A percentile compares a stretch with the other conserved stretches of the same genome.
phyloP scores from a whole-genome alignment of 2,888 invertebrate genomes.

The Aspidiotus destructor region DNA sequence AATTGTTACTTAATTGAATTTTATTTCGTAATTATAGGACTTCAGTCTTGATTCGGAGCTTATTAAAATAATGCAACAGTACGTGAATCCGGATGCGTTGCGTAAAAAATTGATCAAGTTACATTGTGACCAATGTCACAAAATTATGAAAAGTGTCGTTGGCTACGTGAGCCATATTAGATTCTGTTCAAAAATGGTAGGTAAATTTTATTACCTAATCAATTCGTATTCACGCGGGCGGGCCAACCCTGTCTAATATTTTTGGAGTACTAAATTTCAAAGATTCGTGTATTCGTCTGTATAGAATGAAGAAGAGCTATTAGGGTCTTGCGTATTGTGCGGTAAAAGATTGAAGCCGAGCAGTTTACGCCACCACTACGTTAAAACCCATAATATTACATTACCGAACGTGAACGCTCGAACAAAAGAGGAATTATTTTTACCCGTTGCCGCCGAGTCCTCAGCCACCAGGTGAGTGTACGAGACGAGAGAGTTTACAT shows the following conservation, averaged over 20 bases:
- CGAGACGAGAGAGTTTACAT: not conserved
- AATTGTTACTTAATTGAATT: too few species aligned
- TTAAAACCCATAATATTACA: constrained; percentile 17
- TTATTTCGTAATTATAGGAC: constrained; percentile 24
- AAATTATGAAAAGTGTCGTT: constrained; percentile 32
- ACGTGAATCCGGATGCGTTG: constrained; percentile 27
- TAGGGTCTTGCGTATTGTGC: constrained; percentile 18
- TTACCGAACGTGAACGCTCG: not conserved
- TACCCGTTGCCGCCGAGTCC: not conserved
- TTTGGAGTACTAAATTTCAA: not conserved
- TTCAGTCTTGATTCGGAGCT: constrained; percentile 26
- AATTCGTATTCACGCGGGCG: too few species aligned
- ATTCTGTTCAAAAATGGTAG: constrained; percentile 34
- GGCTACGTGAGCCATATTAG: constrained; percentile 34
- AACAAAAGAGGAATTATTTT: not conserved
- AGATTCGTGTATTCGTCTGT: not conserved
- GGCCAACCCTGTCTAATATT: not conserved
- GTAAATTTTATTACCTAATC: not conserved
- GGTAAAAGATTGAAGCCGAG: constrained; percentile 14
- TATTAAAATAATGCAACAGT: constrained; percentile 19
- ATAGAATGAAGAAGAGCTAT: constrained; percentile 20
- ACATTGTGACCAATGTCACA: constrained; percentile 32
- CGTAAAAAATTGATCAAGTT: constrained; percentile 28
- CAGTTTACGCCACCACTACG: constrained; percentile 22
- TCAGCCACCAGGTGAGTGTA: not conserved